Conservation (phyloP, 2,113 vertebrate genomes). For the Zootoca vivipara region DNA sequence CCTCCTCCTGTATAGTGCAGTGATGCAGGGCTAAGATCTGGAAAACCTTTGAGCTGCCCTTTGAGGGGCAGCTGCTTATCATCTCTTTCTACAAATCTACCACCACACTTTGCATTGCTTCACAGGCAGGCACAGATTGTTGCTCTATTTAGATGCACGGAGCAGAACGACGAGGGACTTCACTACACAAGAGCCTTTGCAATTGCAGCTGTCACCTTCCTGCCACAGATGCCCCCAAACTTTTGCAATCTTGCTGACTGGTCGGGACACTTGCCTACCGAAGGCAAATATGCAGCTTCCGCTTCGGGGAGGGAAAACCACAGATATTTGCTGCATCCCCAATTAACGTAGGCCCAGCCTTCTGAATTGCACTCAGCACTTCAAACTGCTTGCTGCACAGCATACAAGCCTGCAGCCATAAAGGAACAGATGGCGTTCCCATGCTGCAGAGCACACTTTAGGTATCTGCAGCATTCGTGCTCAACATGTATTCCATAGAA, state of each 20-base stretch:
- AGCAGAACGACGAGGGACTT: neutral
- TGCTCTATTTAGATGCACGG: neutral
- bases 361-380: neutral
- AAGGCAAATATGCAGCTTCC: neutral
- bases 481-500: neutral
- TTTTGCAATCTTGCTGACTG: neutral
- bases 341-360: neutral
- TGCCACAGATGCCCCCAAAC: neutral
- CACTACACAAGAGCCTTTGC: too few species aligned
- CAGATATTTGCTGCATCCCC: neutral
- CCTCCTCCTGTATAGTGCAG: neutral
- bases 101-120: neutral
- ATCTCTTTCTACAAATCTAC: neutral
- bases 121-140: too few species aligned
- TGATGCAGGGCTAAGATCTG: neutral
- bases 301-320: neutral
- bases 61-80: neutral
- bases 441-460: neutral
- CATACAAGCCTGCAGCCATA: neutral
- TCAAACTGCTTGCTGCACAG: neutral
- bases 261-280: neutral
- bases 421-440: constrained; percentile 19
- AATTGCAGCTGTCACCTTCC: neutral
- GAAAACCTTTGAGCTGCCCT: neutral
- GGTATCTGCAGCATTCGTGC: neutral